These are phyloP conservation scores for Bacillus rossius DNA, from an alignment of 1,140 invertebrate genomes.

Conservation along the genomic window DNA sequence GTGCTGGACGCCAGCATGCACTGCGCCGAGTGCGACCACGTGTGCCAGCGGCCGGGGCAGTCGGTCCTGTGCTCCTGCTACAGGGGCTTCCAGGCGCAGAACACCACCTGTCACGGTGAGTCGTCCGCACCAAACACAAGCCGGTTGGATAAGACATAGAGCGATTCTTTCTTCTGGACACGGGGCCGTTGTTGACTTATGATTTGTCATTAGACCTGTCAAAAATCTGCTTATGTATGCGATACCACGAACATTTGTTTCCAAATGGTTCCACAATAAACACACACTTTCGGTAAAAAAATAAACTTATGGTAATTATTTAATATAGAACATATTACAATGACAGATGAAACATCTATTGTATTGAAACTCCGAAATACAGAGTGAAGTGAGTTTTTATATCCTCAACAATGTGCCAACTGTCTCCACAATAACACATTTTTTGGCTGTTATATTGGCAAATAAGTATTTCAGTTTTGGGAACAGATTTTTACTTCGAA, in stretches of 20 bases:
- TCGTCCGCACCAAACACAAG: too few species aligned
- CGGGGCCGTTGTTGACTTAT: background rate
- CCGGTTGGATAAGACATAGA: too few species aligned
- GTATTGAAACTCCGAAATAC: too few species aligned
- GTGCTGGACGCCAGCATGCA: constrained; percentile 23
- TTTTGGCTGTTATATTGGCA: background rate
- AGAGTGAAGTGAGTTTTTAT: too few species aligned
- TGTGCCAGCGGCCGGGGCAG: constrained; percentile 44
- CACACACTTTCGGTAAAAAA: background rate
- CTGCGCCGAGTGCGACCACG: constrained; percentile 38
- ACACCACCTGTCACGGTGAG: constrained; percentile 40
- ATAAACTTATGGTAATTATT: too few species aligned
- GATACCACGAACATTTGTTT: background rate
- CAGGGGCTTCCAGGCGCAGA: constrained; percentile 39
- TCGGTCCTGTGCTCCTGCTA: constrained; percentile 44
- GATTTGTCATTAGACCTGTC: background rate
- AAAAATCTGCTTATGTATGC: background rate
- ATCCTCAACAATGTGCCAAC: too few species aligned
- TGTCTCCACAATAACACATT: too few species aligned
- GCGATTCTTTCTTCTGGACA: too few species aligned
- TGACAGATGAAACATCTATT: too few species aligned
- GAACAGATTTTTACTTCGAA: background rate
- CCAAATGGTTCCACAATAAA: background rate
- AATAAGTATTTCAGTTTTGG: background rate
- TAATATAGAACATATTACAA: too few species aligned